phyloP scores from a whole-genome alignment of 2,888 invertebrate species.

The Abrostola triplasia region DNA sequence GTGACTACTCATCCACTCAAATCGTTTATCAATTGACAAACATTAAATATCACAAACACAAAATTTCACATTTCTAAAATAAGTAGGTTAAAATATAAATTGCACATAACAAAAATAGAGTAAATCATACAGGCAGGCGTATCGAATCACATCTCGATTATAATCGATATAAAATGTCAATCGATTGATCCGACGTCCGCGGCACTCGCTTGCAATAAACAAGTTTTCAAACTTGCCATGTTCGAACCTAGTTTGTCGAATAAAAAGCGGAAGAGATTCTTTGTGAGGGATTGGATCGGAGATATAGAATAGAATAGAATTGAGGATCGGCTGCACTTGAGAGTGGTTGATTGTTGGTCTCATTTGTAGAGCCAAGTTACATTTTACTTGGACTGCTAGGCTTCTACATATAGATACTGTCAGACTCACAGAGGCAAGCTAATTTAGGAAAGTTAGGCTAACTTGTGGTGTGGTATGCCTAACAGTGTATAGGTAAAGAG shows the following conservation, averaged over 20 bases:
- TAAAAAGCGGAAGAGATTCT: conserved; percentile 55
- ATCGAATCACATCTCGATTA: conserved; percentile 20
- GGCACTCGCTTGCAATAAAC: conserved; percentile 56
- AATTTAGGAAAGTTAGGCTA: not conserved
- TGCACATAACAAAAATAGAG: not conserved
- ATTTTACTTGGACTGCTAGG: not conserved
- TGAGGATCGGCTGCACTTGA: conserved; percentile 26
- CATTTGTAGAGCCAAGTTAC: not conserved
- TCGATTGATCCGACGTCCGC: conserved; percentile 34
- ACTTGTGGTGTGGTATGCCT: too few species aligned
- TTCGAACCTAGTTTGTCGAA: conserved; percentile 55
- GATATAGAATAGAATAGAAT: conserved; percentile 50
- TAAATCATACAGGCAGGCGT: not conserved
- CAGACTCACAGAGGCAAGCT: not conserved
- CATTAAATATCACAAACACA: too few species aligned
- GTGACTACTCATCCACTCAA: too few species aligned
- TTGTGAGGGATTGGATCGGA: conserved; percentile 59
- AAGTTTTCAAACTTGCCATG: conserved; percentile 64
- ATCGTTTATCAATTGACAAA: too few species aligned
- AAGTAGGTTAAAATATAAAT: too few species aligned
- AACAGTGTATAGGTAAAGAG: too few species aligned
- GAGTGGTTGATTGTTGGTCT: conserved; percentile 24
- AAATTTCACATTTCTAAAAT: too few species aligned
- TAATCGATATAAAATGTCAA: conserved; percentile 46
- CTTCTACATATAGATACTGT: not conserved